Percentiles rank a stretch among this genome's conserved stretches.
These are phyloP conservation scores for Bombus terrestris DNA, from an alignment of 1,140 invertebrate genomes.

Conservation along the genomic window DNA sequence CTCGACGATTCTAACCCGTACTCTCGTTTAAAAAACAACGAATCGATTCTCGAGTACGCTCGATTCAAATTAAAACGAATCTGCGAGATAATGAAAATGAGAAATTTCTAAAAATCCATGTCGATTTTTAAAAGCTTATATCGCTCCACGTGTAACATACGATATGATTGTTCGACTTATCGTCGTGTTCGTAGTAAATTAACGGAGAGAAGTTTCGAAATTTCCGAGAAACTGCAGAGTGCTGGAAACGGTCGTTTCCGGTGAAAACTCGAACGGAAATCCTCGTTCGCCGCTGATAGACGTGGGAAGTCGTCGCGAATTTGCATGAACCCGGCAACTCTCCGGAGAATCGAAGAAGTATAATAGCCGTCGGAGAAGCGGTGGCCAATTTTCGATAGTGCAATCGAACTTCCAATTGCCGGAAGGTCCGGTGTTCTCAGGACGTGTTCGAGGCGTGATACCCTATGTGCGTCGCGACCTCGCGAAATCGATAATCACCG, in stretches of 20 bases:
- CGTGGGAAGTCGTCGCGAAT: slow-evolving; percentile 12
- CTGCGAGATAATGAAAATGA: neutral
- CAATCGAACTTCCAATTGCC: slow-evolving; percentile 3
- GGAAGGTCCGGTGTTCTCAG: neutral
- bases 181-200: neutral
- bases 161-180: neutral
- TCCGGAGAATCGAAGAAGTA: neutral
- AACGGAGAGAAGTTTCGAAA: neutral
- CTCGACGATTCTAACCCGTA: neutral
- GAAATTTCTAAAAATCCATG: neutral
- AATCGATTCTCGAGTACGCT: neutral
- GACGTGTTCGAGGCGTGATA: neutral
- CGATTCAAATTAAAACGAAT: neutral
- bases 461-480: neutral
- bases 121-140: neutral
- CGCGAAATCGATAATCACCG: slow-evolving; percentile 36
- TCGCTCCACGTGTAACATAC: neutral
- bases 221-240: neutral
- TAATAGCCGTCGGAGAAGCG: neutral
- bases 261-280: slow-evolving; percentile 15
- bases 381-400: neutral
- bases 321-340: neutral
- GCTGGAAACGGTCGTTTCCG: neutral
- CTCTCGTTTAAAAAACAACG: neutral
- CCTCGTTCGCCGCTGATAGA: neutral